Evolutionary conservation across 2,797 vertebrate genomes (phyloP), one percentile per base, ranked within the genome.

Genomic region (Malurus leucopterus): DNA sequence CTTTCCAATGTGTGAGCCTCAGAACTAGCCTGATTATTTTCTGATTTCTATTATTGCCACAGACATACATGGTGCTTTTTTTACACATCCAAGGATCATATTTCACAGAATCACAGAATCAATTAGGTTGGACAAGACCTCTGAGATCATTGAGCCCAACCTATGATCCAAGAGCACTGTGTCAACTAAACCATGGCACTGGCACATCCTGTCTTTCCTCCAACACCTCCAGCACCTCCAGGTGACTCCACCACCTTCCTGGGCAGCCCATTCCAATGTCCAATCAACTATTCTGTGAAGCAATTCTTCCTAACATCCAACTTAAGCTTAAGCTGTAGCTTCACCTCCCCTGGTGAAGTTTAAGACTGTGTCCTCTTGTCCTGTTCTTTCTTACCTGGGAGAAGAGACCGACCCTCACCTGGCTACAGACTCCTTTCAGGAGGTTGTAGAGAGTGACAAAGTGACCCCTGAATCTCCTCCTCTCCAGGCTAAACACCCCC

Each of bases 371-470:
- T 9, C 36, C 13, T 50, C 21, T 30, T 19, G 12, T 13, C 38
- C 9, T 58, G 23, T 11, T 38, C 6, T 29, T 71, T 16, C 24
- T 18, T 15, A 8, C 3, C 29, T 29, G 32, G 7, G 17, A 78
- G 17, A 58, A 26, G 32, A 34, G 29, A 9, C 20, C 5, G 11
- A 34, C 1, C 3, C 27, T 9, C 29, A 32, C 2, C 19, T 32
- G 44, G 38, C 6, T 51, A 21, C 16, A 5, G 1, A 6, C 6
- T 44, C 30, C 22, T 55, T 49, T 19, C 51, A 26, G 9, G 59
- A 2, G 8, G 8, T 2, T 64, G 44, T 6, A 18, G 65, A 63
- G 16, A 32, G 23, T 1, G 5, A 1, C 32, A 23, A 34, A 4
- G 36, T 46, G 17, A 4, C 13, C 13, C 23, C n/a, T 34, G n/a